A percentile compares a stretch with the other conserved stretches of the same genome.
phyloP scores from a whole-genome alignment of 2,888 invertebrate genomes.

The Volucella inanis region DNA sequence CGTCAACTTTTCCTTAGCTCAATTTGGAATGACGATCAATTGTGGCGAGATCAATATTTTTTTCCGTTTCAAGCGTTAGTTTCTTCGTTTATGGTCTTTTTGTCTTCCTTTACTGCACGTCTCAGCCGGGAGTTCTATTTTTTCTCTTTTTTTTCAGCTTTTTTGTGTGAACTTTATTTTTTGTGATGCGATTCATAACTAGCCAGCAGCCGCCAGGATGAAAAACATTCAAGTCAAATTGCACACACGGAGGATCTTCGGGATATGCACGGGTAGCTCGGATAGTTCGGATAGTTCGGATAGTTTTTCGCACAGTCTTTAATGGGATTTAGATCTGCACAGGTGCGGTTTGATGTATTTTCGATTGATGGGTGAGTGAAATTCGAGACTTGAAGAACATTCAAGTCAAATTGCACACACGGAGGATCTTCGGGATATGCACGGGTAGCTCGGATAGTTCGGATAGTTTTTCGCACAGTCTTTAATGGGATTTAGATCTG shows the following conservation, averaged over 20 bases:
- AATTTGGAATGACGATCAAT: too few relatives aligned
- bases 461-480: conserved; percentile 42
- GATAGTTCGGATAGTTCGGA: too few relatives aligned
- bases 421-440: neutral
- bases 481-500: conserved; percentile 10
- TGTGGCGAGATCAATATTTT: conserved; percentile 64
- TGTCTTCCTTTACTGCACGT: too few relatives aligned
- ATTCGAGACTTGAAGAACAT: too few relatives aligned
- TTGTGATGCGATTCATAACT: conserved; percentile 77
- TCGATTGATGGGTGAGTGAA: conserved; percentile 19
- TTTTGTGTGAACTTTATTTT: conserved; percentile 52
- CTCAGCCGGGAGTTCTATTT: conserved; percentile 36
- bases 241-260: neutral
- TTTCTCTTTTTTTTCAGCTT: conserved; percentile 35
- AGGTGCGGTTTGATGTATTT: conserved; percentile 25
- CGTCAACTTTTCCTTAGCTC: conserved; percentile 8
- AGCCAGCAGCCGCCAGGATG: conserved; percentile 73
- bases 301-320: conserved; percentile 42
- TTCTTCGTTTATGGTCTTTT: too few relatives aligned
- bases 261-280: too few relatives aligned
- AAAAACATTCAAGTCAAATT: conserved; percentile 46
- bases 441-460: neutral
- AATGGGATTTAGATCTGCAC: conserved; percentile 6
- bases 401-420: too few relatives aligned
- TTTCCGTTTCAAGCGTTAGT: neutral